phyloP scores from a whole-genome alignment of 2,113 vertebrate species.

The Ceuthmochares aereus region DNA sequence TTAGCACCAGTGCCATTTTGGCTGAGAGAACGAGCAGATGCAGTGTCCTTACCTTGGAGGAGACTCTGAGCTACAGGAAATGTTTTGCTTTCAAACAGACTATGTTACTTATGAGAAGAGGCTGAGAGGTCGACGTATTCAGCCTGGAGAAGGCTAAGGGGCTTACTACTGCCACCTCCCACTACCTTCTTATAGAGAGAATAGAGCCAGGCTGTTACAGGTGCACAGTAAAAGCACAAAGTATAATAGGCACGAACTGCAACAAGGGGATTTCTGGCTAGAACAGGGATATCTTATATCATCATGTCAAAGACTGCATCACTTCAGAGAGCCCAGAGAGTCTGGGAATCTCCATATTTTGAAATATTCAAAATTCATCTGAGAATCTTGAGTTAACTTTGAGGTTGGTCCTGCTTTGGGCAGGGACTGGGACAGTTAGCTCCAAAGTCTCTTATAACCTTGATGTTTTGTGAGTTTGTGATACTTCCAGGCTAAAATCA shows the following conservation, averaged over 20 bases:
- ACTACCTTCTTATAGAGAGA: neutral
- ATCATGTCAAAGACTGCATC: neutral
- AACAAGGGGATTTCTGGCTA: neutral
- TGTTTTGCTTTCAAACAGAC: neutral
- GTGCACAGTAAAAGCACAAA: neutral
- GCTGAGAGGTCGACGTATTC: neutral
- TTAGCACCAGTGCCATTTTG: neutral
- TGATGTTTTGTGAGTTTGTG: neutral
- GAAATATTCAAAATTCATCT: neutral
- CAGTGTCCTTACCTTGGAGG: neutral
- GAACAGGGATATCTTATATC: neutral
- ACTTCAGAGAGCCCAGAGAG: neutral
- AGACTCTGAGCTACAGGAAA: neutral
- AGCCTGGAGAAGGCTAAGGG: neutral
- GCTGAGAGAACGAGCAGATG: neutral
- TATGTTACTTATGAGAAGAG: neutral
- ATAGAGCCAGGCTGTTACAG: neutral
- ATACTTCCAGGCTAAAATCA: neutral
- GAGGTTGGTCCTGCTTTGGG: neutral
- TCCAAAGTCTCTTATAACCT: neutral
- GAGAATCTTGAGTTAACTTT: neutral
- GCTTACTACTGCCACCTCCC: neutral
- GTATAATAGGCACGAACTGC: neutral
- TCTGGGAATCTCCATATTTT: neutral
- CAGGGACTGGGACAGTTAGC: neutral